phyloP scores from a whole-genome alignment of 2,113 vertebrate genomes.

The Dasyornis broadbenti region DNA sequence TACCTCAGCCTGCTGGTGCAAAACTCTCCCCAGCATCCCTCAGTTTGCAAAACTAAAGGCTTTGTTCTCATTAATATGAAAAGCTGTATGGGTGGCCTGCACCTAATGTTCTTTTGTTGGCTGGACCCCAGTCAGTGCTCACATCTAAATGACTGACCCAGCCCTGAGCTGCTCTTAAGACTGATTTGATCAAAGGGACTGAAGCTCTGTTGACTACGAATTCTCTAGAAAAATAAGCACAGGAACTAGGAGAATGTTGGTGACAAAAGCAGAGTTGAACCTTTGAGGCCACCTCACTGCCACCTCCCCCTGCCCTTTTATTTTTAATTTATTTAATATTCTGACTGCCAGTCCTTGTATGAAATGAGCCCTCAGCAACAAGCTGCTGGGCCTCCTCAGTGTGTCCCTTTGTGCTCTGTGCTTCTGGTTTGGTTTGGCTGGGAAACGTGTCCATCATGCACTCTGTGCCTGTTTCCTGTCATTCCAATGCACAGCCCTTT shows the following conservation, averaged over 20 bases:
- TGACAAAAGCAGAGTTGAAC: not conserved
- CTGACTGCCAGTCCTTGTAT: not conserved
- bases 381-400: not conserved
- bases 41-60: not conserved
- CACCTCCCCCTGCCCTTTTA: accelerated
- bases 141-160: not conserved
- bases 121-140: not conserved
- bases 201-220: not conserved
- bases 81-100: not conserved
- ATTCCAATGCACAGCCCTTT: not conserved
- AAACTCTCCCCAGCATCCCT: not conserved
- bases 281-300: not conserved
- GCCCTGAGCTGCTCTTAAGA: not conserved
- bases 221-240: not conserved
- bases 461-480: not conserved
- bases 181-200: not conserved
- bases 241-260: not conserved
- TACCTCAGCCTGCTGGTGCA: not conserved
- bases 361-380: not conserved
- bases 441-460: not conserved
- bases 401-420: not conserved
- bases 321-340: not conserved
- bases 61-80: not conserved
- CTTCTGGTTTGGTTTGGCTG: not conserved
- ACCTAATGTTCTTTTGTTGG: not conserved